Conservation (phyloP, 2,797 vertebrate genomes). For the Zalophus californianus region DNA sequence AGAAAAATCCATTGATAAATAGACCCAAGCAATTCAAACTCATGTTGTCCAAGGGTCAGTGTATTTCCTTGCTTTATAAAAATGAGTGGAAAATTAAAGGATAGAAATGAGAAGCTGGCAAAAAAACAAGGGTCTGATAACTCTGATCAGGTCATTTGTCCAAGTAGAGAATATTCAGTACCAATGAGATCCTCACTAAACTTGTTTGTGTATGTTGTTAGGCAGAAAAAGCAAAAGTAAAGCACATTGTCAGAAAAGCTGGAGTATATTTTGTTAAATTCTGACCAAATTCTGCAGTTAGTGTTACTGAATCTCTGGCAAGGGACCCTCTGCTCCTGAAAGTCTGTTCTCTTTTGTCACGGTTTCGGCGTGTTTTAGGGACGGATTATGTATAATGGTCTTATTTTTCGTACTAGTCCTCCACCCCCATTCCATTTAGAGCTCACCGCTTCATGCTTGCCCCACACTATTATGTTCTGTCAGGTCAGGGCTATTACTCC, state of each 20-base stretch:
- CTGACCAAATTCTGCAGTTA: background rate
- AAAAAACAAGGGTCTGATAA: background rate
- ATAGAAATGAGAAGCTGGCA: background rate
- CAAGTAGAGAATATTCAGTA: background rate
- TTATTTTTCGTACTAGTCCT: background rate
- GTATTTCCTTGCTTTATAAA: constrained; percentile 6
- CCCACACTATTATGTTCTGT: background rate
- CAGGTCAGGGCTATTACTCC: background rate
- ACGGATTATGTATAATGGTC: background rate
- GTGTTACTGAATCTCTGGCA: background rate
- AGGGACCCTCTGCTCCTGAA: background rate
- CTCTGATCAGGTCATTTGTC: background rate
- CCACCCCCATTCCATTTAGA: background rate
- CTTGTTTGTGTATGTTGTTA: background rate
- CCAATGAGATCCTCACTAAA: background rate
- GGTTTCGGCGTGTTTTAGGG: background rate
- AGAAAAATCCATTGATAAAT: background rate
- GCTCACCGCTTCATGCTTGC: background rate
- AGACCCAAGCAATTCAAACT: background rate
- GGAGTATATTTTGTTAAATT: background rate
- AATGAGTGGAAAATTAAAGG: background rate
- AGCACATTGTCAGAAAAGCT: background rate
- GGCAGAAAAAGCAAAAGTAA: background rate
- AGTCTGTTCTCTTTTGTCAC: background rate
- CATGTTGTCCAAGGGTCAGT: background rate